Base-by-base conservation (phyloP, 1,140 invertebrate species). In the Tribolium madens region DNA sequence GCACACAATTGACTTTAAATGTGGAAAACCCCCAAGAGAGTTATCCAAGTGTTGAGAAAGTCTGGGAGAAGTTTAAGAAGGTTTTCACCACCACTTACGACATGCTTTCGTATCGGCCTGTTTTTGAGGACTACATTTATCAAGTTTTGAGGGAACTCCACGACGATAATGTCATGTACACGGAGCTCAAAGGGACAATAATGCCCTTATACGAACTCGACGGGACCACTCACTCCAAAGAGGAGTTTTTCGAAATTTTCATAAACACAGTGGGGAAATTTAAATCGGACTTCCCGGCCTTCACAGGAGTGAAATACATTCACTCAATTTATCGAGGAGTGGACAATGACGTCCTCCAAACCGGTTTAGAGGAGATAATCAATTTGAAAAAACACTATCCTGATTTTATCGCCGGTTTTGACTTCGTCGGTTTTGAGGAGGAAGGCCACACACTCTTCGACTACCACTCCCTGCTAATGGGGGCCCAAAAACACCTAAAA, bases 91-190 rank as follows among this genome's bases (percentile, higher is more conserved):
- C 89, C 2, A 86, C 93, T 0, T 85, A 80, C 0, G 90, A 91
- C 7, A 86, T 95, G 53, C 79, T 96, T 3, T 87, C 88, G 2
- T 95, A 94, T 79, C 88, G 89, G 78, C 92, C 93, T 0, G 89
- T 93, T 0, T 94, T 92, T 85, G 89, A 91, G 68, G 89, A 92
- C 33, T 93, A 94, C 82, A 91, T 92, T 79, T 92, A 92, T 78
- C 89, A 92, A 73, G 89, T 90, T 4, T 86, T 96, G 3, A 85
- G 90, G 78, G 91, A 94, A 79, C 87, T 94, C 4, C 90, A 92
- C 79, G 88, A 92, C 0, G 95, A 96, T 81, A 94, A 95, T 82
- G 87, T 96, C 0, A 90, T 94, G 86, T 96, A 96, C 78, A 81
- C 94, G 0, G 95, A 97, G 87, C 82, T 96, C 1, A 84, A 91